Percentiles rank a stretch among this genome's conserved stretches.
These are phyloP conservation scores for Podarcis cretensis DNA, from an alignment of 2,113 vertebrate genomes.

Conservation along the genomic window DNA sequence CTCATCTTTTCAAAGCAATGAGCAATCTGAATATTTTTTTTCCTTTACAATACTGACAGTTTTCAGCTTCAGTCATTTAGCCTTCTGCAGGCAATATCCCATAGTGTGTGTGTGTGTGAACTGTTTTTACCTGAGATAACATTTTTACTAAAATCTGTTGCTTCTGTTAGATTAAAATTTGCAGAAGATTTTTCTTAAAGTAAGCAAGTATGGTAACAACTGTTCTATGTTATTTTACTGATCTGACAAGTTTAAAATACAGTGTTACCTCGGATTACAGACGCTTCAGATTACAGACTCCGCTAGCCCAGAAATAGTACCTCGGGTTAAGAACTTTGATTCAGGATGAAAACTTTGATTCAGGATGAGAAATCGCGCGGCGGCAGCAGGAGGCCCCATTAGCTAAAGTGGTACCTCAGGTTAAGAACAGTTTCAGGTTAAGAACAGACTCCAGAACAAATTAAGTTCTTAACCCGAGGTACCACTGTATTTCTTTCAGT, in stretches of 20 bases:
- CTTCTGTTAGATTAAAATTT: neutral
- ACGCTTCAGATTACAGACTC: too few species aligned
- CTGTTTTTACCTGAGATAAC: slow-evolving; percentile 14
- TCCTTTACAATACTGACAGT: neutral
- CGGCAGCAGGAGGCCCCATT: too few species aligned
- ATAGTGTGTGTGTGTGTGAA: neutral
- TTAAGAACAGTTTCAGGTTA: too few species aligned
- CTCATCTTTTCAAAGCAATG: slow-evolving; percentile 46
- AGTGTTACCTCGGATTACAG: too few species aligned
- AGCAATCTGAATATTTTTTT: slow-evolving; percentile 48
- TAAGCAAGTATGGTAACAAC: neutral
- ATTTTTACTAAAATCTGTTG: neutral
- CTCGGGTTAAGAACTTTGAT: too few species aligned
- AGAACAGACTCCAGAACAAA: too few species aligned
- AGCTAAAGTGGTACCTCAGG: too few species aligned
- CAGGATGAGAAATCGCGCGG: too few species aligned
- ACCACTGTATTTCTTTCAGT: neutral
- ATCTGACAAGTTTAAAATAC: neutral
- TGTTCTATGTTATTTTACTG: slow-evolving; percentile 22
- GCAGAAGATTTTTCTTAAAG: neutral
- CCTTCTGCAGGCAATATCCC: slow-evolving; percentile 40
- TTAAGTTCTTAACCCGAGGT: too few species aligned
- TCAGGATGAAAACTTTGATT: too few species aligned
- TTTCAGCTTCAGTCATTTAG: slow-evolving; percentile 54
- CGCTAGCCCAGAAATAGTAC: too few species aligned